Evolutionary conservation across 2,888 invertebrate species (phyloP).

Genomic region (Chouioia cunea): DNA sequence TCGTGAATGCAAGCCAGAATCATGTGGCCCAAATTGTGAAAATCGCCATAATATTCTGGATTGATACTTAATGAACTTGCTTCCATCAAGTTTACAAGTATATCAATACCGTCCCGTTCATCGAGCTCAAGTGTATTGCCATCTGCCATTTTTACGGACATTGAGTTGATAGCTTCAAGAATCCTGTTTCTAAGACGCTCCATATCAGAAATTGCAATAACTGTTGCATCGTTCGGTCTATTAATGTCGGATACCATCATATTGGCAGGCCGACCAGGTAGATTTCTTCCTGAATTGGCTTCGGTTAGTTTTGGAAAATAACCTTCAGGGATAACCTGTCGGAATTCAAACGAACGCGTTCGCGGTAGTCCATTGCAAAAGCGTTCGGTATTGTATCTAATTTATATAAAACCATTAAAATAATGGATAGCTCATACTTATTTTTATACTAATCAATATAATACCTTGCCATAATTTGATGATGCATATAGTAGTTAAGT

Average conservation of each 20-base stretch:
- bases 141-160: background rate
- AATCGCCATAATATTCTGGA: slow-evolving; percentile 79
- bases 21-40: slow-evolving; percentile 87
- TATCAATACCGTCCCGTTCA: slow-evolving; percentile 81
- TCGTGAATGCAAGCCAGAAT: slow-evolving; percentile 84
- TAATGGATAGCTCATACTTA: too few species aligned
- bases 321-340: slow-evolving; percentile 81
- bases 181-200: slow-evolving; percentile 83
- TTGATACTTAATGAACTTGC: slow-evolving; percentile 77
- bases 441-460: background rate
- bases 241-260: slow-evolving; percentile 74
- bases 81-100: slow-evolving; percentile 85
- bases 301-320: slow-evolving; percentile 89
- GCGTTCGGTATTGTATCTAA: slow-evolving; percentile 82
- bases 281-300: slow-evolving; percentile 79
- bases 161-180: slow-evolving; percentile 76
- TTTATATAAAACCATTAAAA: slow-evolving; percentile 71
- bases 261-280: slow-evolving; percentile 78
- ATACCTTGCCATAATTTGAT: slow-evolving; percentile 76
- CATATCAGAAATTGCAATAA: background rate
- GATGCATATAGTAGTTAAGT: slow-evolving; percentile 85
- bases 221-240: slow-evolving; percentile 70
- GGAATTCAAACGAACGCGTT: too few species aligned
- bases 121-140: slow-evolving; percentile 60
- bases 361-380: slow-evolving; percentile 75